These are phyloP conservation scores for Tyria jacobaeae DNA, from an alignment of 2,888 invertebrate genomes.

Conservation along the genomic window DNA sequence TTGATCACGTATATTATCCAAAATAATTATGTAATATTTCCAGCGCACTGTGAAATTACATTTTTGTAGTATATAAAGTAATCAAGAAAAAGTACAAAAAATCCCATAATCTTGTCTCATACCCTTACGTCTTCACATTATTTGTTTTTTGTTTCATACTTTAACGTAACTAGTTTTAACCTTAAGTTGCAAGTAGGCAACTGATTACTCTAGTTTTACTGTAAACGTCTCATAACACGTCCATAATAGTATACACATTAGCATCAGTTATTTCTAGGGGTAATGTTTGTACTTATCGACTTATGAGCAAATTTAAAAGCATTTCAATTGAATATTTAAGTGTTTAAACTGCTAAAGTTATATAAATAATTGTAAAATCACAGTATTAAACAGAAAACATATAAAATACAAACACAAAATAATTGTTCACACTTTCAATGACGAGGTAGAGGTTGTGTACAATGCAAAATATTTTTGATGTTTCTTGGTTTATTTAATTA, in stretches of 20 bases:
- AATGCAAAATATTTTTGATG: constrained; percentile 2
- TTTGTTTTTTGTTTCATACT: neutral
- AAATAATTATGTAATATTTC: constrained; percentile 69
- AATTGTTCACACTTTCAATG: constrained; percentile 10
- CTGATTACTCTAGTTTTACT: too few species aligned
- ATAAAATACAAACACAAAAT: constrained; percentile 27
- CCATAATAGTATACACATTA: too few species aligned
- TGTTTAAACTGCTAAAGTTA: constrained; percentile 30
- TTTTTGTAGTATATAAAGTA: neutral
- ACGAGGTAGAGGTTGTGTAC: constrained; percentile 23
- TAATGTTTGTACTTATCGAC: neutral
- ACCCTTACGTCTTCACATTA: neutral
- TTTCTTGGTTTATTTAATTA: neutral
- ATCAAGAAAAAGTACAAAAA: neutral
- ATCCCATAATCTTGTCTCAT: neutral
- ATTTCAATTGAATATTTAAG: constrained; percentile 25
- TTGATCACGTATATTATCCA: constrained; percentile 73
- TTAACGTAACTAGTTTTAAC: too few species aligned
- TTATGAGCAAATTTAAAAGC: neutral
- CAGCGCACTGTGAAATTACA: constrained; percentile 78
- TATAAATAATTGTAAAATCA: constrained; percentile 34
- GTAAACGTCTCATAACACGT: too few species aligned
- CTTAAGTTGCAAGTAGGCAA: neutral
- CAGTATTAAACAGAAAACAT: constrained; percentile 20
- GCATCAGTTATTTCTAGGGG: too few species aligned